Base-by-base conservation (phyloP, 1,140 invertebrate genomes). In the Orius insidiosus region DNA sequence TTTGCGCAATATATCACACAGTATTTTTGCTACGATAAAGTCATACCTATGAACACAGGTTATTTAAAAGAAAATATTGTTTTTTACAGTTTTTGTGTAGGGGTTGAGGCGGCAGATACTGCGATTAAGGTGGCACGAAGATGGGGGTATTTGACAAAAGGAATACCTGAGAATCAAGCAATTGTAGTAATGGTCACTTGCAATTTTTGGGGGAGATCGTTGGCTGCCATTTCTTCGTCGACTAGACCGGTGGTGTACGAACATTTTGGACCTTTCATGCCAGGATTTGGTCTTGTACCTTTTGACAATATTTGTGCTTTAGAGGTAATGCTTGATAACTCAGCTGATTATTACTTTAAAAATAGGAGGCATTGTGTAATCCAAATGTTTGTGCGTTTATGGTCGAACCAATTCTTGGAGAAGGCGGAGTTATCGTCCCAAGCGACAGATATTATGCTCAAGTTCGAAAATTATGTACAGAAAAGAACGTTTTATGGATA, bases 381-480 rank as follows among this genome's bases (percentile, higher is more conserved):
- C 80, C 83, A 1, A 78, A 76, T 52, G 84, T 94, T 4, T 87
- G 87, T 56, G 90, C 85, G 3, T 98, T 94, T 59, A 98, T 99
- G 94, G 86, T 98, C 5, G 96, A 99, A 60, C 95, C 96, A 1
- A 97, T 99, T 53, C 95, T 99, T 69, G 96, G 95, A 0, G 95
- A 99, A 68, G 94, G 93, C 24, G 95, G 95, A 1, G 89, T 97
- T 1, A 75, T 93, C 1, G 85, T 98, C 1, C 95, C 95, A 0
- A 64, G 78, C 59, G 69, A 75, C 2, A 93, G 93, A 0, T 99
- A 98, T 58, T 65, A 98, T 37, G 78, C 69, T 54, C 77, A 78
- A 49, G 82, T 98, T 0, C 68, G 94, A 32, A 80, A 88, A 38
- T 66, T 98, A 0, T 98, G 95, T 61, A 80, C 78, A 2, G 85